Evolutionary conservation across 1,140 invertebrate species (phyloP).

Genomic region (Achroia grisella): DNA sequence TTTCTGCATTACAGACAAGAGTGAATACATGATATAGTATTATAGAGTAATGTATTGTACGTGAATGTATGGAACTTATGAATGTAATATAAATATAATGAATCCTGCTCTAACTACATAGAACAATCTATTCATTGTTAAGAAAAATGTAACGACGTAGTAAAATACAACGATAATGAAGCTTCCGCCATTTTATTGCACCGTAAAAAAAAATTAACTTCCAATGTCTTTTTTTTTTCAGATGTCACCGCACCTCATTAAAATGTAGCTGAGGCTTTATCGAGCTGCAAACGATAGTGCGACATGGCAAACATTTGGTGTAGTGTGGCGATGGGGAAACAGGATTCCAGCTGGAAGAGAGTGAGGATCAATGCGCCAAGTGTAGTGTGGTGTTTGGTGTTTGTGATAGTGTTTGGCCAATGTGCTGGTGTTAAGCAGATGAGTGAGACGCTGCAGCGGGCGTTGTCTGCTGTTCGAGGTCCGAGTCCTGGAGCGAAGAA

Average conservation of each 20-base stretch:
- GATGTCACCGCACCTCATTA: constrained; percentile 29
- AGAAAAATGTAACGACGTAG: no score
- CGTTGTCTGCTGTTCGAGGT: constrained; percentile 65
- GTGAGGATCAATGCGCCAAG: constrained; percentile 24
- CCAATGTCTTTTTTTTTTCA: constrained; percentile 27
- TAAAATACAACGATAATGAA: no score
- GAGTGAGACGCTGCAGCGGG: constrained; percentile 70
- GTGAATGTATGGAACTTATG: no score
- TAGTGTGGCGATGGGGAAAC: constrained; percentile 29
- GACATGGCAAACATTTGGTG: constrained; percentile 9
- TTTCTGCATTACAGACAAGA: no score
- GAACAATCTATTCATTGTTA: no score
- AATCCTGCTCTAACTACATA: no score
- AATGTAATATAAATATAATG: no score
- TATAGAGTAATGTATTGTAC: no score
- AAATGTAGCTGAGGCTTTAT: constrained; percentile 26
- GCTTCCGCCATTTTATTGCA: no score
- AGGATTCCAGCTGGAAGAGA: constrained; percentile 47
- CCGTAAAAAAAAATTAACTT: not conserved
- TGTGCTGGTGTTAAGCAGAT: constrained; percentile 55
- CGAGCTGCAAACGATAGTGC: not conserved
- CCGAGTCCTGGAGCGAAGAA: constrained; percentile 72
- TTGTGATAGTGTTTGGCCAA: constrained; percentile 30
- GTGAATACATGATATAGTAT: no score
- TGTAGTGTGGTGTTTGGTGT: constrained; percentile 42